Evolutionary conservation across 2,888 invertebrate species (phyloP).

Genomic region (Sericinus montela): DNA sequence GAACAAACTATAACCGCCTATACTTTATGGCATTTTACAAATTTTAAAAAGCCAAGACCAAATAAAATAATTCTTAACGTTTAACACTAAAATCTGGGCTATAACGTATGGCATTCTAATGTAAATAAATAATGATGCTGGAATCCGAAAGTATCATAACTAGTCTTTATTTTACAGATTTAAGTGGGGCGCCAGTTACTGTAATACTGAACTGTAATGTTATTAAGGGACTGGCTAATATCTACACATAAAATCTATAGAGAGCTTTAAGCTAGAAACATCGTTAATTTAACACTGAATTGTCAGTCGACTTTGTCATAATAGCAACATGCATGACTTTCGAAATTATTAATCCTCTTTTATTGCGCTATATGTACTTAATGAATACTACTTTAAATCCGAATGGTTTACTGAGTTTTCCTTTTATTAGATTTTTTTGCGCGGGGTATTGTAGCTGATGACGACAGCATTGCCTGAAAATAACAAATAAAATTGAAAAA

Average conservation of each 20-base stretch:
- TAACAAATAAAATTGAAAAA: slow-evolving; percentile 60
- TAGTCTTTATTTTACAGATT: too few relatives aligned
- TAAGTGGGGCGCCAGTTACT: too few relatives aligned
- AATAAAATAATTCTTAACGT: too few relatives aligned
- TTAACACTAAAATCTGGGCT: too few relatives aligned
- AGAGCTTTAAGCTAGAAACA: not conserved
- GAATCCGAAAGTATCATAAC: too few relatives aligned
- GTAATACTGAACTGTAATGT: too few relatives aligned
- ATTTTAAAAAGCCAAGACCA: too few relatives aligned
- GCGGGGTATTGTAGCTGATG: slow-evolving; percentile 86
- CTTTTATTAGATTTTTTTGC: slow-evolving; percentile 86
- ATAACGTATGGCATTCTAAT: too few relatives aligned
- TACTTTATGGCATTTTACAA: not conserved
- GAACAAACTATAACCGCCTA: too few relatives aligned
- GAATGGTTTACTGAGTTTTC: slow-evolving; percentile 73
- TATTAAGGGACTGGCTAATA: not conserved
- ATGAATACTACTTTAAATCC: not conserved
- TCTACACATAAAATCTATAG: not conserved
- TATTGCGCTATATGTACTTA: not conserved
- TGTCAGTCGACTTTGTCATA: not conserved
- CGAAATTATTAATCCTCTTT: not conserved
- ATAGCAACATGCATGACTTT: not conserved
- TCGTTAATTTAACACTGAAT: not conserved
- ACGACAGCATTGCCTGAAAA: slow-evolving; percentile 83
- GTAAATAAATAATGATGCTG: not conserved